phyloP scores from a whole-genome alignment of 2,888 invertebrate genomes.

The Stratiomys singularior region DNA sequence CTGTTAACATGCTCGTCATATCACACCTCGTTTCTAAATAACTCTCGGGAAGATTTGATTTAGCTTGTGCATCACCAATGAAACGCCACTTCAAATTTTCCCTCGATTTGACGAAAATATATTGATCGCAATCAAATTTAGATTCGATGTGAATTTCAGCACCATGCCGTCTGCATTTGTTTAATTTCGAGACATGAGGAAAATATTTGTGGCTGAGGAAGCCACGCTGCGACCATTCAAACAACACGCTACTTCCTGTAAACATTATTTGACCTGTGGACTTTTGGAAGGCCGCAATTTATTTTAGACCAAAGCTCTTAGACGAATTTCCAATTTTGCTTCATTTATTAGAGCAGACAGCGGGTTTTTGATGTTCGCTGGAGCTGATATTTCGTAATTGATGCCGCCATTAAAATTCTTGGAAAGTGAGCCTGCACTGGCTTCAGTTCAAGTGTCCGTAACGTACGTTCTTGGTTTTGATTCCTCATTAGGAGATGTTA shows the following conservation, averaged over 20 bases:
- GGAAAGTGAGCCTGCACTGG: background rate
- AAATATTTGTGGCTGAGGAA: background rate
- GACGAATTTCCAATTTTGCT: background rate
- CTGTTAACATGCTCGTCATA: background rate
- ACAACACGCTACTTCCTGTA: background rate
- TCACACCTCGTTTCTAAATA: background rate
- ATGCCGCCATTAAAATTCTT: background rate
- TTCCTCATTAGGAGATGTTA: too few species aligned
- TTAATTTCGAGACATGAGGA: background rate
- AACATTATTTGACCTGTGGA: slow-evolving; percentile 1
- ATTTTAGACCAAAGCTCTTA: background rate
- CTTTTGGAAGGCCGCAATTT: background rate
- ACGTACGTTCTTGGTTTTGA: too few species aligned
- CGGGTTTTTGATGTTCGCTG: background rate
- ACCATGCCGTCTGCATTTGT: slow-evolving; percentile 35
- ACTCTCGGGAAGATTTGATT: background rate
- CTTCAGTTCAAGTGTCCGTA: too few species aligned
- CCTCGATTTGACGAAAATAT: slow-evolving; percentile 37
- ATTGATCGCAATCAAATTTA: slow-evolving; percentile 34
- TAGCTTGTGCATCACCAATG: background rate
- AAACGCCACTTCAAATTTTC: slow-evolving; percentile 25
- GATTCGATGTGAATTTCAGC: slow-evolving; percentile 20
- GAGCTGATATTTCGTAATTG: background rate
- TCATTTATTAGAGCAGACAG: background rate
- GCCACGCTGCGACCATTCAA: background rate